These are phyloP conservation scores for Luperina nickerlii DNA, from an alignment of 2,888 invertebrate species.

Conservation along the genomic window DNA sequence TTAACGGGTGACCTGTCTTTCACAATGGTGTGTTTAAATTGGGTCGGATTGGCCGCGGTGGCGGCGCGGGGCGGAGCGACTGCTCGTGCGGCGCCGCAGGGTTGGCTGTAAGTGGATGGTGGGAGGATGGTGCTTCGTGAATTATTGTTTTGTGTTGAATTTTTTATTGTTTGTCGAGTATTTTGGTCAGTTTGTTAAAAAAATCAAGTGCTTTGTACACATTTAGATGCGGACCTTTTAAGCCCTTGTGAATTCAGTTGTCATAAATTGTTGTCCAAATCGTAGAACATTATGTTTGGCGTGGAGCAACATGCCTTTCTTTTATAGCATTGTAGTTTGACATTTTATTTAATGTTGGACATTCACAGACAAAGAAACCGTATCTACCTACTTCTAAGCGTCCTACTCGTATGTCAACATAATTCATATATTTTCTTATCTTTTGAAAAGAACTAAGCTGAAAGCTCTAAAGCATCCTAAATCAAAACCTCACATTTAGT, in stretches of 20 bases:
- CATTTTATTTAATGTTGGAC: not conserved
- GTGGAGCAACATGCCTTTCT: not conserved
- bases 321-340: not conserved
- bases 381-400: not conserved
- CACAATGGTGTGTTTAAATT: slow-evolving; percentile 47
- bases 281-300: not conserved
- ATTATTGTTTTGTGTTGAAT: not conserved
- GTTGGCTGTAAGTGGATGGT: slow-evolving; percentile 5
- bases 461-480: slow-evolving; percentile 18
- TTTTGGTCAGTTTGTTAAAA: not conserved
- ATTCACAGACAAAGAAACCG: not conserved
- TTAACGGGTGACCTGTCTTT: slow-evolving; percentile 51
- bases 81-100: slow-evolving; percentile 12
- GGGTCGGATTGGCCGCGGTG: slow-evolving; percentile 24
- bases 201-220: not conserved
- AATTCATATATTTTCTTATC: slow-evolving; percentile 17
- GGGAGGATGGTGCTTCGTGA: not conserved
- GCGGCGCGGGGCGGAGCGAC: slow-evolving; percentile 16
- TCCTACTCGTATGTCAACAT: slow-evolving; percentile 3
- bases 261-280: not conserved
- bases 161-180: not conserved
- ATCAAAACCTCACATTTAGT: slow-evolving; percentile 39
- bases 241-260: not conserved
- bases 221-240: not conserved
- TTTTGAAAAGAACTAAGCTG: slow-evolving; percentile 9